A percentile compares a stretch with the other conserved stretches of the same genome.
Conservation (phyloP, 2,113 vertebrate species). For the Oncorhynchus kisutch region DNA sequence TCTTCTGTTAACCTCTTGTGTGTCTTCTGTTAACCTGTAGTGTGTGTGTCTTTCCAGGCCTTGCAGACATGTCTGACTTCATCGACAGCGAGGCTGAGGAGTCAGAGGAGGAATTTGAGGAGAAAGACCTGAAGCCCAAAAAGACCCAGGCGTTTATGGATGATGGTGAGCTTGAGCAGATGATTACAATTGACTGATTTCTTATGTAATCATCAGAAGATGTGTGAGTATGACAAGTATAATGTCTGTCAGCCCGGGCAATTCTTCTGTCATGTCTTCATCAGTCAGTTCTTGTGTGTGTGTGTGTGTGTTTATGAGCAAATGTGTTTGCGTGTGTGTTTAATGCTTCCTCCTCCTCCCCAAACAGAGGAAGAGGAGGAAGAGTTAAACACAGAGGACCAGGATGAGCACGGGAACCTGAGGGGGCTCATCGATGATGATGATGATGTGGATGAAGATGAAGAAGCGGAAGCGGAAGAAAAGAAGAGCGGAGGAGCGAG, state of each 20-base stretch:
- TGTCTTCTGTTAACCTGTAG: neutral
- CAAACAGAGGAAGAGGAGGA: slow-evolving; percentile 83
- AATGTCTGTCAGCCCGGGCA: neutral
- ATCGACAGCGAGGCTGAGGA: slow-evolving; percentile 90
- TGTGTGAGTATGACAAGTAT: neutral
- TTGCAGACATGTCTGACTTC: slow-evolving; percentile 83
- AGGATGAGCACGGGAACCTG: slow-evolving; percentile 88
- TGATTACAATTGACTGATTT: neutral
- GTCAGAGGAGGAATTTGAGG: slow-evolving; percentile 85
- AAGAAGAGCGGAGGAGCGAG: slow-evolving; percentile 53
- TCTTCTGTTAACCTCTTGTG: neutral
- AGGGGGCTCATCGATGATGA: slow-evolving; percentile 89
- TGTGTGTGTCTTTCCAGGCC: slow-evolving; percentile 17
- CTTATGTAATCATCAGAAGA: neutral
- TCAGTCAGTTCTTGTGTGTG: neutral
- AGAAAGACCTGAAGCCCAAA: slow-evolving; percentile 79
- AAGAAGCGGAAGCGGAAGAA: slow-evolving; percentile 83
- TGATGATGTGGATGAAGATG: slow-evolving; percentile 83
- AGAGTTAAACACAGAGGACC: slow-evolving; percentile 86
- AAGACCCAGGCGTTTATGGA: slow-evolving; percentile 81
- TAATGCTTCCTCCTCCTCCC: neutral
- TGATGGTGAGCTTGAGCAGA: slow-evolving; percentile 44
- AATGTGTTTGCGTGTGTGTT: neutral
- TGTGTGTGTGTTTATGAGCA: neutral
- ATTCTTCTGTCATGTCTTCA: neutral